phyloP scores from a whole-genome alignment of 2,888 invertebrate species.

The Theretra japonica region DNA sequence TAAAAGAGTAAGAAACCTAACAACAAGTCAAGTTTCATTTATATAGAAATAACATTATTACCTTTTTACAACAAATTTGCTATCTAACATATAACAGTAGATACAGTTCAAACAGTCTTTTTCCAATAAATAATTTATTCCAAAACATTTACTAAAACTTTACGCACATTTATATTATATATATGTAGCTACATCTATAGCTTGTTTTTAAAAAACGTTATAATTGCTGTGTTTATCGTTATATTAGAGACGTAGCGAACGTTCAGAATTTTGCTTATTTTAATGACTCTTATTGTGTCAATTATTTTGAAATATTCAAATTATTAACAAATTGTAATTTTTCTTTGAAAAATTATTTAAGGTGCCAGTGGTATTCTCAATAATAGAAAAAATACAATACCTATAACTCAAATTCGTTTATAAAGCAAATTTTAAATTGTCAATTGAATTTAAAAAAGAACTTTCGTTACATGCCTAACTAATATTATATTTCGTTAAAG shows the following conservation, averaged over 20 bases:
- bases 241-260: slow-evolving; percentile 7
- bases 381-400: no score
- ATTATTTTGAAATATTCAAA: neutral
- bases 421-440: neutral
- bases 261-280: neutral
- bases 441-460: neutral
- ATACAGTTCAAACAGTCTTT: slow-evolving; percentile 43
- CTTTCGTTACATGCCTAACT: slow-evolving; percentile 7
- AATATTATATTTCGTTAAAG: slow-evolving; percentile 11
- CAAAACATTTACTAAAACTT: slow-evolving; percentile 28
- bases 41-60: slow-evolving; percentile 18
- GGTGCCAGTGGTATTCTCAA: no score
- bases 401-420: no score
- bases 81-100: slow-evolving; percentile 25
- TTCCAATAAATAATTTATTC: slow-evolving; percentile 40
- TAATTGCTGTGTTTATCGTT: neutral
- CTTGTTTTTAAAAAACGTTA: neutral
- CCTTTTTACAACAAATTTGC: slow-evolving; percentile 7
- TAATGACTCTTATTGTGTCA: neutral
- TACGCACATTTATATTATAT: slow-evolving; percentile 18
- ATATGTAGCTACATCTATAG: neutral
- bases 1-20: slow-evolving; percentile 13
- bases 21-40: slow-evolving; percentile 12
- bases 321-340: no score
- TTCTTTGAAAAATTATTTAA: no score